Base-by-base conservation (phyloP, 1,140 invertebrate genomes). In the Rhagoletis pomonella region DNA sequence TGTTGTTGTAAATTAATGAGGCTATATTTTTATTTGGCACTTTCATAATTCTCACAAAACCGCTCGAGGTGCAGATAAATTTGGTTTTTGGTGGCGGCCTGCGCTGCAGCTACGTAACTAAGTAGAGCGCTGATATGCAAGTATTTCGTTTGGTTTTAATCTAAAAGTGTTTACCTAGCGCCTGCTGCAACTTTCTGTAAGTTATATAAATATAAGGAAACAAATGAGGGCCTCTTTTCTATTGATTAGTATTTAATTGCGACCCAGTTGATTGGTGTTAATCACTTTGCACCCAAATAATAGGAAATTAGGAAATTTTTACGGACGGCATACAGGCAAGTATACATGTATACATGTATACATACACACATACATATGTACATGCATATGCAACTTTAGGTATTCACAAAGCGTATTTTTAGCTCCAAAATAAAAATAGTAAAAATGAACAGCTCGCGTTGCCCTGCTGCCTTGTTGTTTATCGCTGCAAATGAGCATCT, bases 11-110 rank as follows among this genome's bases (percentile, higher is more conserved):
- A 81, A 81, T n/a, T 81, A 55, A 55, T 81, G n/a, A n/a, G 17
- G n/a, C 73, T 14, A 50, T 17, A 55, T 55, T 81, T 81, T 81
- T 55, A 55, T 81, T 81, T 81, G 73, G 73, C 73, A 55, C 47
- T 81, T 81, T 81, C 73, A 81, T 81, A 81, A 81, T 81, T 81
- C 47, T 55, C 19, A 55, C 47, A 50, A 81, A 9, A 12, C n/a
- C 73, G 55, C 19, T 5, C 73, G 73, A n/a, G 17, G n/a, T 42
- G 47, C 73, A 29, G 73, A 55, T 47, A 55, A 55, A 81, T 55
- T 55, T 81, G 50, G 39, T 3, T n/a, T 29, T 55, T 55, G n/a
- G 73, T 50, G 73, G 73, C 73, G 44, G 73, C 73, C 73, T 81
- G 73, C 3, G 73, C 47, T 81, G 73, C 73, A 81, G 50, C n/a